phyloP scores from a whole-genome alignment of 2,113 vertebrate species.

The Oreotragus oreotragus region DNA sequence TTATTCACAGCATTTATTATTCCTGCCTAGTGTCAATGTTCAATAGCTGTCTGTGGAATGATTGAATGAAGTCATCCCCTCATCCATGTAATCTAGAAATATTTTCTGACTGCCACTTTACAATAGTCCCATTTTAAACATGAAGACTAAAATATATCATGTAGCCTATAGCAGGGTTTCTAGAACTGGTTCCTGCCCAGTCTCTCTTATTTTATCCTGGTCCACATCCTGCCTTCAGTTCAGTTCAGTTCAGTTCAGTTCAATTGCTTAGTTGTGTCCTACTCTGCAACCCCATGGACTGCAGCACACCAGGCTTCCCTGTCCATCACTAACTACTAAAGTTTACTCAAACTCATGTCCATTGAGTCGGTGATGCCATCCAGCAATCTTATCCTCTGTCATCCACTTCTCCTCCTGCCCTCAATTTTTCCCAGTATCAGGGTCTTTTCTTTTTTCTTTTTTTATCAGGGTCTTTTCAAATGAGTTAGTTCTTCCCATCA shows the following conservation, averaged over 20 bases:
- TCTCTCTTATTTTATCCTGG: neutral
- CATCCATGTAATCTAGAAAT: neutral
- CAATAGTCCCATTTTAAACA: neutral
- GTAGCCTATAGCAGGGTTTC: neutral
- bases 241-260: no score
- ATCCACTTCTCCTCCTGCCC: neutral
- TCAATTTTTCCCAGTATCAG: neutral
- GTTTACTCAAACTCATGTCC: neutral
- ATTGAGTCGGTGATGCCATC: neutral
- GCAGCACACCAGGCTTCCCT: neutral
- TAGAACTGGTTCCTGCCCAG: neutral
- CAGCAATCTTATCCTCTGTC: neutral
- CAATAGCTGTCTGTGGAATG: neutral
- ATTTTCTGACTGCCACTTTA: neutral
- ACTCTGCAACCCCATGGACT: accelerated
- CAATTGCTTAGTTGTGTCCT: accelerated
- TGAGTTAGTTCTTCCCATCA: neutral
- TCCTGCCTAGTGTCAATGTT: neutral
- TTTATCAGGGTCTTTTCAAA: neutral
- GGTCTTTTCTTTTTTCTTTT: neutral
- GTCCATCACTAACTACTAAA: neutral
- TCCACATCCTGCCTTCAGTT: neutral
- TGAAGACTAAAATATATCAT: neutral
- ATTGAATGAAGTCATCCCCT: neutral
- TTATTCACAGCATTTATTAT: neutral